These are phyloP conservation scores for Borostomias antarcticus DNA, from an alignment of 2,797 vertebrate species.

Conservation along the genomic window DNA sequence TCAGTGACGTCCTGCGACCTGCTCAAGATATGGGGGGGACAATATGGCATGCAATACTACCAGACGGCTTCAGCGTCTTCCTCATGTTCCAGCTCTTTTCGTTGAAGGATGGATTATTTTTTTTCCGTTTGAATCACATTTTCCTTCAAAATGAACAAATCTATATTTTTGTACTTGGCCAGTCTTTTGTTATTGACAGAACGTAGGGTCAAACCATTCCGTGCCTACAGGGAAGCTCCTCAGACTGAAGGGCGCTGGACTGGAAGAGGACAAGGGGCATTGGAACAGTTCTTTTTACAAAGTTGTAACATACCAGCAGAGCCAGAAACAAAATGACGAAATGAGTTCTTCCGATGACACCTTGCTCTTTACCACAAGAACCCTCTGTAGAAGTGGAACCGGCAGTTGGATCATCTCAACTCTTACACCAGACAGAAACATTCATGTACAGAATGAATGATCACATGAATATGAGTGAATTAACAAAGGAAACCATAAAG, in stretches of 20 bases:
- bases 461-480: too few relatives aligned
- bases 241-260: slow-evolving; percentile 37
- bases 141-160: slow-evolving; percentile 57
- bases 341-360: slow-evolving; percentile 42
- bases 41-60: slow-evolving; percentile 64
- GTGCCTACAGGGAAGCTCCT: slow-evolving; percentile 79
- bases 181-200: slow-evolving; percentile 73
- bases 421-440: background rate
- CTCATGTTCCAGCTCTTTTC: slow-evolving; percentile 53
- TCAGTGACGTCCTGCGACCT: slow-evolving; percentile 36
- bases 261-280: slow-evolving; percentile 51
- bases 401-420: background rate
- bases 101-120: slow-evolving; percentile 68
- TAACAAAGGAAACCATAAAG: too few relatives aligned
- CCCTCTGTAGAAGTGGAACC: too few relatives aligned
- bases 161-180: slow-evolving; percentile 81
- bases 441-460: too few relatives aligned
- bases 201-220: slow-evolving; percentile 80
- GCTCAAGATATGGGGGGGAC: slow-evolving; percentile 40
- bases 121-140: slow-evolving; percentile 32
- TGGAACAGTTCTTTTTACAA: slow-evolving; percentile 18
- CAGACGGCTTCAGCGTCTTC: slow-evolving; percentile 49
- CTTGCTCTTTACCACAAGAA: slow-evolving; percentile 5
- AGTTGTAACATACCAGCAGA: slow-evolving; percentile 40
- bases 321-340: slow-evolving; percentile 27